phyloP scores from a whole-genome alignment of 2,113 vertebrate species.

The Bufo bufo region DNA sequence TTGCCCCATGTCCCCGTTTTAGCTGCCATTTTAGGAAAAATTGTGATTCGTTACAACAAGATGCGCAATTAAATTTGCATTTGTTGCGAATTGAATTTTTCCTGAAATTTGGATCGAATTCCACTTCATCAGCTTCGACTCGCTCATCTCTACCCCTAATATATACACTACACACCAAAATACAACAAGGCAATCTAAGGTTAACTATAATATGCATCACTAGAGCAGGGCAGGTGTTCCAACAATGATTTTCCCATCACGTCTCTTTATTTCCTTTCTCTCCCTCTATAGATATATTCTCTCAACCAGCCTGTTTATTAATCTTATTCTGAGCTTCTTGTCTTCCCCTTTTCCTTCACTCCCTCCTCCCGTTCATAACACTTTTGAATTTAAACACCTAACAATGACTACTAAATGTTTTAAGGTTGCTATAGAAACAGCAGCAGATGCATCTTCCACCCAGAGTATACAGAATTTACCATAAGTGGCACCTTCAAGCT shows the following conservation, averaged over 20 bases:
- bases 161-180: not conserved
- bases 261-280: not conserved
- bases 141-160: not conserved
- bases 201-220: not conserved
- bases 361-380: constrained; percentile 42
- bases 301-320: constrained; percentile 4
- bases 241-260: not conserved
- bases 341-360: constrained; percentile 10
- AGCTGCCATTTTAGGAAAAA: too few relatives aligned
- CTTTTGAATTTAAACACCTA: constrained; percentile 50
- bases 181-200: not conserved
- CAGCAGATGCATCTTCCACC: constrained; percentile 41
- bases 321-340: constrained; percentile 36
- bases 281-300: too few relatives aligned
- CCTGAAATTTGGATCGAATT: too few relatives aligned
- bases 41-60: too few relatives aligned
- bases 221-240: not conserved
- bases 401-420: constrained; percentile 63
- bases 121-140: too few relatives aligned
- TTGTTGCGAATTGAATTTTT: too few relatives aligned
- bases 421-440: constrained; percentile 68
- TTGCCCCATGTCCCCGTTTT: too few relatives aligned
- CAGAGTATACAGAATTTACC: constrained; percentile 20
- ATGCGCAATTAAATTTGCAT: too few relatives aligned
- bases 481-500: constrained; percentile 17